Evolutionary conservation across 1,140 invertebrate genomes (phyloP).

Genomic region (Piezodorus guildinii): DNA sequence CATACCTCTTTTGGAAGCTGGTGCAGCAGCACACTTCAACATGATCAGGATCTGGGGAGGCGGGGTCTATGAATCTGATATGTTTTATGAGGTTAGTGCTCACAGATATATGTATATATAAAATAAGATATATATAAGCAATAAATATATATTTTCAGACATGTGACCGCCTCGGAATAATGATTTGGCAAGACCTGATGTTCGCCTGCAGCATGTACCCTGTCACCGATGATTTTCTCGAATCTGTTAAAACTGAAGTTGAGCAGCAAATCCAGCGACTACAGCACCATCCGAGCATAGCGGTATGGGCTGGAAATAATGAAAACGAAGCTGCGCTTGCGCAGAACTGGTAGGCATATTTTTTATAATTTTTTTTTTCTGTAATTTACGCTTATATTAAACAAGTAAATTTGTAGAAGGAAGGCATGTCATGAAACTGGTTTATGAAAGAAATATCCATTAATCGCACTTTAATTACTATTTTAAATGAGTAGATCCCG

Average conservation of each 20-base stretch:
- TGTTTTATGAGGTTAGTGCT: slow-evolving; percentile 71
- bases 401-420: too few relatives aligned
- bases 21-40: slow-evolving; percentile 76
- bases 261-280: slow-evolving; percentile 71
- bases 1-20: slow-evolving; percentile 52
- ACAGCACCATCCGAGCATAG: slow-evolving; percentile 78
- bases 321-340: slow-evolving; percentile 89
- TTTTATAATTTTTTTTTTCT: too few relatives aligned
- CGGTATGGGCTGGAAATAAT: slow-evolving; percentile 91
- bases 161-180: slow-evolving; percentile 66
- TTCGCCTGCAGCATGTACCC: slow-evolving; percentile 97
- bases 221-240: slow-evolving; percentile 54
- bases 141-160: slow-evolving; percentile 27
- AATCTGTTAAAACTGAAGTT: slow-evolving; percentile 64
- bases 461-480: too few relatives aligned
- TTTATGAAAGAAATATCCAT: too few relatives aligned
- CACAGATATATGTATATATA: too few relatives aligned
- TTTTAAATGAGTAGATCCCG: too few relatives aligned
- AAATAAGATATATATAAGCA: too few relatives aligned
- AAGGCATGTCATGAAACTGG: too few relatives aligned
- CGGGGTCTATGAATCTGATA: slow-evolving; percentile 85
- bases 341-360: slow-evolving; percentile 59
- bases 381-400: too few relatives aligned
- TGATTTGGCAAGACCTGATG: slow-evolving; percentile 93
- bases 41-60: slow-evolving; percentile 97